A percentile compares a stretch with the other conserved stretches of the same genome.
Evolutionary conservation across 2,113 vertebrate species (phyloP).

Genomic region (Fregata magnificens): DNA sequence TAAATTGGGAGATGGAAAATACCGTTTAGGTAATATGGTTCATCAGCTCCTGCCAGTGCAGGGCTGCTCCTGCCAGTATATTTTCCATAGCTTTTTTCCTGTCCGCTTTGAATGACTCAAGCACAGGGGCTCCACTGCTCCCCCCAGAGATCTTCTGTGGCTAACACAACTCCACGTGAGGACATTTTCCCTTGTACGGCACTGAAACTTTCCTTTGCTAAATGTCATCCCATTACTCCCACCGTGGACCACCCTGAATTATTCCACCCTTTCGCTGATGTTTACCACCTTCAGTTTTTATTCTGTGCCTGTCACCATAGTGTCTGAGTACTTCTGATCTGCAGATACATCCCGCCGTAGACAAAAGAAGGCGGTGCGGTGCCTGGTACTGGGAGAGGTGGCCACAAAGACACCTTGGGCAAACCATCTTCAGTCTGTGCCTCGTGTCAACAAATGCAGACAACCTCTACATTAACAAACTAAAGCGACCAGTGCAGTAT

Average conservation of each 20-base stretch:
- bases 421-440: not conserved
- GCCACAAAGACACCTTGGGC: not conserved
- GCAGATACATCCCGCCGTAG: rapidly evolving
- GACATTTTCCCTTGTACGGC: not conserved
- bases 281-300: not conserved
- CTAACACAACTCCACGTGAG: not conserved
- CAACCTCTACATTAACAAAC: too few species aligned
- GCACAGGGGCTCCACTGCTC: not conserved
- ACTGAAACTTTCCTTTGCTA: not conserved
- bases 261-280: not conserved
- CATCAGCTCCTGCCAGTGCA: not conserved
- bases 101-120: not conserved
- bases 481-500: rapidly evolving
- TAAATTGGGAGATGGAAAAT: not conserved
- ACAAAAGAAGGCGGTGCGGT: rapidly evolving
- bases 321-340: not conserved
- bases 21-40: not conserved
- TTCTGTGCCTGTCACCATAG: not conserved
- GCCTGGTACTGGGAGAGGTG: not conserved
- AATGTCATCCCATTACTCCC: not conserved
- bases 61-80: not conserved
- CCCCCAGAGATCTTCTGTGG: not conserved
- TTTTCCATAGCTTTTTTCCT: constrained; percentile 16
- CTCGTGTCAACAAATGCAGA: not conserved
- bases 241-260: not conserved